Evolutionary conservation across 1,140 invertebrate species (phyloP).

Genomic region (Homalodisca vitripennis): DNA sequence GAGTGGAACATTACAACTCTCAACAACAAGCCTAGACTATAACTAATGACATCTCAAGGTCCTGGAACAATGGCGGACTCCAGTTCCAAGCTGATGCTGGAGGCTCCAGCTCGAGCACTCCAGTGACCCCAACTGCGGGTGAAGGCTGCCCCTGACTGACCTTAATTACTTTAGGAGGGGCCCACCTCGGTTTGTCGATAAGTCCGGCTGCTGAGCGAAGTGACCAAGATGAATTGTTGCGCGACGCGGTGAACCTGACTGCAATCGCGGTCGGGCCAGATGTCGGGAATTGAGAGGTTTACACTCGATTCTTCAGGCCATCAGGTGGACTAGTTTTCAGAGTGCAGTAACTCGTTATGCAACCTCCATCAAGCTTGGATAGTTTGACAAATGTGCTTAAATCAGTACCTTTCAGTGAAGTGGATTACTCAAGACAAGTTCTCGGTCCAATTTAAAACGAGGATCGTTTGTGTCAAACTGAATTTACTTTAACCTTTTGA

Average conservation of each 20-base stretch:
- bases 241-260: too few relatives aligned
- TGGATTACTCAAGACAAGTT: not conserved
- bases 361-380: not conserved
- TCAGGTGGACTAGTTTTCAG: too few relatives aligned
- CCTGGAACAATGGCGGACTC: not conserved
- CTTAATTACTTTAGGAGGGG: not conserved
- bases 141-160: slow-evolving; percentile 4
- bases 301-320: too few relatives aligned
- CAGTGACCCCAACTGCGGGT: not conserved
- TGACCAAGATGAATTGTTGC: too few relatives aligned
- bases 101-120: not conserved
- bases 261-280: not conserved
- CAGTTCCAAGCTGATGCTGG: too few relatives aligned
- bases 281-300: not conserved
- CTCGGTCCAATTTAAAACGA: too few relatives aligned
- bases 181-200: not conserved
- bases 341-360: not conserved
- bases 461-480: too few relatives aligned
- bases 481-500: too few relatives aligned
- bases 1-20: not conserved
- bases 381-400: slow-evolving; percentile 7
- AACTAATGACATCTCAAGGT: slow-evolving; percentile 20
- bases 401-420: slow-evolving; percentile 1
- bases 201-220: too few relatives aligned
- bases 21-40: slow-evolving; percentile 1